Evolutionary conservation across 2,888 invertebrate genomes (phyloP), one percentile per base, ranked within the genome.

Genomic region (Molorchus minor): DNA sequence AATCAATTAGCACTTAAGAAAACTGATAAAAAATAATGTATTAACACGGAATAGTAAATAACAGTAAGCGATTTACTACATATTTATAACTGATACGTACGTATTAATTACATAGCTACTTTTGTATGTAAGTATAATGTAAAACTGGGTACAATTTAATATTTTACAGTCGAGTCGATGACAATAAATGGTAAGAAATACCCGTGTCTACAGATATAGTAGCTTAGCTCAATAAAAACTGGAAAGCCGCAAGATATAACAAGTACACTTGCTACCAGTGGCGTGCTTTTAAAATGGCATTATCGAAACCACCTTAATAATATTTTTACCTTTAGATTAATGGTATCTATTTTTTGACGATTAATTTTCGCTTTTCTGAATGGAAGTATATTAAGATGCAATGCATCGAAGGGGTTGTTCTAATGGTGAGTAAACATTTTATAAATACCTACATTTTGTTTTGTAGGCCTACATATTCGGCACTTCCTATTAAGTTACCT

Each of bases 161-260:
- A 35, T 43, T 33, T 30, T 33, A 58, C 58, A 61, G 55, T 55
- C 49, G 49, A 62, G 55, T 56, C 56, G 62, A 63, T 63, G 64
- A 71, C 71, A 71, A 69, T 68, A 67, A 70, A 71, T 67, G 69
- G 64, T 63, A 62, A 57, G 66, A 65, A 64, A 66, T 69, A 65
- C 61, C 67, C 67, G 65, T 63, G 65, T 67, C 66, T 65, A 69
- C 63, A 69, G 65, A 71, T 65, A 57, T 51, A 64, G 58, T 47
- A 55, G 59, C 47, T 55, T 21, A 29, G 58, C 53, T 43, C 13
- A 44, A 57, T 61, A 47, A 47, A 59, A 61, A 69, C 65, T 67
- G 58, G 59, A 57, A 55, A 61, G 64, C 65, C 64, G 65, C 64
- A 65, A 67, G 66, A 70, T 65, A 49, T 58, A 52, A 43, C 20